Conservation (phyloP, 1,140 invertebrate genomes). For the Cotesia chilonis region DNA sequence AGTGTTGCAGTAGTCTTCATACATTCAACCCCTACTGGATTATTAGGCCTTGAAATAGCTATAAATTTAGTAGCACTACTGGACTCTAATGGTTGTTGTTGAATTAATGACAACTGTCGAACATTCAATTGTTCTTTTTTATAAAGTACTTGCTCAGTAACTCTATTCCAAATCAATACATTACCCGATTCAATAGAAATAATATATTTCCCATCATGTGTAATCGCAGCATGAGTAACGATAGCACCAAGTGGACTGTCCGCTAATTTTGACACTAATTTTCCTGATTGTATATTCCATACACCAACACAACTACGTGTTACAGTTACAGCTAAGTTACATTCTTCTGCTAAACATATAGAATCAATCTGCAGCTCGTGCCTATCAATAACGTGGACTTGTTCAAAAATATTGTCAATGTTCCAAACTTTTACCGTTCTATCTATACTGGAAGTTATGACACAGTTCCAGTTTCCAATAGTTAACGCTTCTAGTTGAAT, state of each 20-base stretch:
- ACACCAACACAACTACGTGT: constrained; percentile 93
- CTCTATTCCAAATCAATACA: constrained; percentile 91
- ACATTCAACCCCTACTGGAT: constrained; percentile 69
- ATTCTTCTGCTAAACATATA: constrained; percentile 80
- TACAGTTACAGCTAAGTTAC: constrained; percentile 83
- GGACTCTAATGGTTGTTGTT: constrained; percentile 66
- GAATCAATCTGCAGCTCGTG: constrained; percentile 96
- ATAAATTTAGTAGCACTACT: constrained; percentile 75
- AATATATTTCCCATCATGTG: constrained; percentile 83
- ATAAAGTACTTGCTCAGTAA: constrained; percentile 82
- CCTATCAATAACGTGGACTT: constrained; percentile 94
- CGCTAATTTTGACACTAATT: constrained; percentile 84
- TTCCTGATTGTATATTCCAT: constrained; percentile 91
- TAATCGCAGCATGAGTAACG: constrained; percentile 91
- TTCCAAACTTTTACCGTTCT: constrained; percentile 99
- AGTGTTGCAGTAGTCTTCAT: constrained; percentile 73
- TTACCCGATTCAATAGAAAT: constrained; percentile 93
- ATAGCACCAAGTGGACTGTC: constrained; percentile 94
- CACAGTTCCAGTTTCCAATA: constrained; percentile 90
- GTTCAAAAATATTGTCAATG: constrained; percentile 98
- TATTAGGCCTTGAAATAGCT: constrained; percentile 79
- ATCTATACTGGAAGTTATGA: constrained; percentile 97
- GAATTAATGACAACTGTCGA: constrained; percentile 84
- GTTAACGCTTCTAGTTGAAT: constrained; percentile 88
- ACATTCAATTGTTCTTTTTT: constrained; percentile 87